Evolutionary conservation across 2,797 vertebrate genomes (phyloP), one percentile per base, ranked within the genome.

Genomic region (Falco biarmicus): DNA sequence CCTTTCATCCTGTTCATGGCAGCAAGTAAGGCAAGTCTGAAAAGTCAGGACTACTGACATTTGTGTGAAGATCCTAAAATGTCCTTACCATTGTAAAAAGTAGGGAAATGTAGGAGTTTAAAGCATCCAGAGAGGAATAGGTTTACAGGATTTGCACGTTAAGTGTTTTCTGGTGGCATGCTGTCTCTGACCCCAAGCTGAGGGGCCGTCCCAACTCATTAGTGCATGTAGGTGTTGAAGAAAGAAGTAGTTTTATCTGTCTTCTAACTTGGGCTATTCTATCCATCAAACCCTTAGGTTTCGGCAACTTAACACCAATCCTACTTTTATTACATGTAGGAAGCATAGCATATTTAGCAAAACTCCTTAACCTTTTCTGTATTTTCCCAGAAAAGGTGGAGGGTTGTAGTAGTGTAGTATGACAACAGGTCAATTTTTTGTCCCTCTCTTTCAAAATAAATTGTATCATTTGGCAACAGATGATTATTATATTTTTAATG

Each of bases 71-170:
- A 54, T 70, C 21, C 37, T 45, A 11, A 88, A 59, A 56, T 4
- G 3, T 34, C 77, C 8, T 86, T 57, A 17, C 18, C 8, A 2
- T 51, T 80, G 29, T 56, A 65, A 75, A 32, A 84, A 71, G 43
- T 39, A 45, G 48, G 31, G 39, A 87, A 90, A 59, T 69, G 56
- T 11, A 28, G 39, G 43, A 20, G 21, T 87, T 92, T 21, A 16
- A 78, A 73, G 37, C 3, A 0, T 77, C 80, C 5, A 7, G 57
- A 47, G 70, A 68, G 51, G 26, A 68, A 69, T 61, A 0, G 0
- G 2, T 87, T 92, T 77, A 43, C 54, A 61, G 71, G 43, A 48
- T 65, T n/a, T 85, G 45, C 22, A 31, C 0, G 0, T 50, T 43
- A 9, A 70, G 53, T 84, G 57, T 81, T 86, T 86, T 82, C 45